Conservation (phyloP, 2,797 vertebrate genomes). For the Protosalanx chinensis region DNA sequence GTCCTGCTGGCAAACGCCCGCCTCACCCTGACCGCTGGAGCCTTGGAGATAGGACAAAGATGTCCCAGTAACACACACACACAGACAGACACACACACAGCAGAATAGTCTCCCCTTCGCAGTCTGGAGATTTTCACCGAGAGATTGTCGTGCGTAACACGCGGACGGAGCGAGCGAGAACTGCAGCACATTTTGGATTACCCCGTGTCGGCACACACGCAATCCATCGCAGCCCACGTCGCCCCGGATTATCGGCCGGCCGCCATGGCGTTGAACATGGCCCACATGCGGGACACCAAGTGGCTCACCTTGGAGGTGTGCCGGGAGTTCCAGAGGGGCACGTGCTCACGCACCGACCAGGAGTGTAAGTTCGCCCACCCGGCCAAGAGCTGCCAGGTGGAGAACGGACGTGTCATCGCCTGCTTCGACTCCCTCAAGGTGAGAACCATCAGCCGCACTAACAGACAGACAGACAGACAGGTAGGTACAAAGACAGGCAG, state of each 20-base stretch:
- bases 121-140: neutral
- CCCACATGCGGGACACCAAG: conserved; percentile 96
- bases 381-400: conserved; percentile 95
- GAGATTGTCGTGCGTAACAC: no score
- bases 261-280: conserved; percentile 87
- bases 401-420: conserved; percentile 97
- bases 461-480: neutral
- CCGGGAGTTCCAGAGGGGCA: conserved; percentile 96
- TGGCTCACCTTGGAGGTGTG: conserved; percentile 99
- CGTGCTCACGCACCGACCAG: conserved; percentile 91
- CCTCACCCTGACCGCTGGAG: conserved; percentile 40
- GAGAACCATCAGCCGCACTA: conserved; percentile 58
- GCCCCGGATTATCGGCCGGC: conserved; percentile 4
- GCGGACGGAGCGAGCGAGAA: neutral
- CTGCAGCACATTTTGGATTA: neutral
- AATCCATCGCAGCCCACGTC: no score
- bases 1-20: conserved; percentile 33
- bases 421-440: conserved; percentile 99
- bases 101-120: neutral
- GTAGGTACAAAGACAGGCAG: neutral
- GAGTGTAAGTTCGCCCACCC: conserved; percentile 99
- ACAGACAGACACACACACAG: conserved; percentile 16
- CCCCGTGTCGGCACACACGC: neutral
- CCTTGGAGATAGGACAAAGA: conserved; percentile 38
- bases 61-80: conserved; percentile 45